Base-by-base conservation (phyloP, 2,888 invertebrate genomes). In the Lepidochrysops patricia region DNA sequence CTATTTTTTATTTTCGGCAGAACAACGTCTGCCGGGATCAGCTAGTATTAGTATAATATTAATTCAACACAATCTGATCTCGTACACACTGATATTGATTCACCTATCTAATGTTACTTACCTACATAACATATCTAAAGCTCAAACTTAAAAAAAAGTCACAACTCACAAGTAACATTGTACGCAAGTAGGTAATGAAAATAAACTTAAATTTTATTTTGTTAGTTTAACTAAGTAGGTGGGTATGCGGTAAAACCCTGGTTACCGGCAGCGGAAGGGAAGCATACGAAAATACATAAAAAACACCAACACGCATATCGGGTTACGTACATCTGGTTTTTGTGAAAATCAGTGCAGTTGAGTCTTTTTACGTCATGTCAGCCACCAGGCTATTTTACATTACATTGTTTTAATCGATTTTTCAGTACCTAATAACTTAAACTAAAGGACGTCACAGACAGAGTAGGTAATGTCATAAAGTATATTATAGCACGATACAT, bases 301-400 rank as follows among this genome's bases (percentile, higher is more conserved):
- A 71, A 69, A 70, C 66, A 63, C 62, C 68, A 65, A 63, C 66
- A 67, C 67, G 69, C 67, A 65, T 73, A 72, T 73, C 73, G 60
- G 60, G 66, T 72, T 74, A 70, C 74, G 58, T 67, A 67, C 74
- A 74, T 73, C 73, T 73, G 74, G 70, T 69, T 68, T 68, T 68
- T 67, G 68, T 66, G 70, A 61, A 65, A 67, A 67, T 61, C 63
- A 62, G 67, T 66, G 64, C 64, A 60, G 62, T 64, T 64, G 57
- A 58, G 52, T 54, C 29, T 13, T 29, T 54, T 19, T 54, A 32
- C 13, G 12, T 4, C 19, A 54, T 54, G 32, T 54, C 19, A 15
- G 19, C 32, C 32, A n/a, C n/a, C n/a, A n/a, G n/a, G n/a, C n/a
- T n/a, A n/a, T 54, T 19, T 29, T 54, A 54, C 9, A 49, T 26